Percentiles rank a stretch among this genome's conserved stretches.
Conservation (phyloP, 2,113 vertebrate species). For the Egretta garzetta region DNA sequence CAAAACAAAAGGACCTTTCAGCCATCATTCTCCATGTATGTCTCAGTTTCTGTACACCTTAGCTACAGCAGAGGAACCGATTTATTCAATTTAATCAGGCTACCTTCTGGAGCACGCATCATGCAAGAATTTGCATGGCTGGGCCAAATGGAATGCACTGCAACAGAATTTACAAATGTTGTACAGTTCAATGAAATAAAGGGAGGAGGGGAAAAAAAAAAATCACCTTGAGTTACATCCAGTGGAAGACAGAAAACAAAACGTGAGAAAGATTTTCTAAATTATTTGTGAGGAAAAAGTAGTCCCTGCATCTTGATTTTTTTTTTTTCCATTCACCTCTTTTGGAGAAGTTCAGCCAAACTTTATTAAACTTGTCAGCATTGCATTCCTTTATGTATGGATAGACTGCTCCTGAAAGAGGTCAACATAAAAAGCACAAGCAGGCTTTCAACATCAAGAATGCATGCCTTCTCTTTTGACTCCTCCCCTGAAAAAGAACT, state of each 20-base stretch:
- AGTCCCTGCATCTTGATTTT: not conserved
- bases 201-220: accelerated
- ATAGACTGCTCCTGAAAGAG: not conserved
- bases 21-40: not conserved
- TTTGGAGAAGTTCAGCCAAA: slow-evolving; percentile 1
- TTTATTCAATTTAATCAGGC: not conserved
- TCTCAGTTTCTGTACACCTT: not conserved
- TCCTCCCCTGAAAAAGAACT: not conserved
- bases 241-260: not conserved
- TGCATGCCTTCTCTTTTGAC: not conserved
- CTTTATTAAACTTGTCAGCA: not conserved
- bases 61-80: not conserved
- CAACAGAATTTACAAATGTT: not conserved
- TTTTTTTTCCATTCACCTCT: not conserved
- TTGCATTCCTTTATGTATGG: not conserved
- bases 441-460: slow-evolving; percentile 9
- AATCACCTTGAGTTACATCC: not conserved
- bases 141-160: not conserved
- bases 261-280: not conserved
- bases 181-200: not conserved
- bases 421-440: not conserved
- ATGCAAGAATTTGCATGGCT: not conserved
- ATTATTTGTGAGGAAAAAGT: not conserved
- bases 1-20: not conserved
- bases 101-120: not conserved